A percentile compares a stretch with the other conserved stretches of the same genome.
phyloP scores from a whole-genome alignment of 2,888 invertebrate species.

The Dichetophora obliterata region DNA sequence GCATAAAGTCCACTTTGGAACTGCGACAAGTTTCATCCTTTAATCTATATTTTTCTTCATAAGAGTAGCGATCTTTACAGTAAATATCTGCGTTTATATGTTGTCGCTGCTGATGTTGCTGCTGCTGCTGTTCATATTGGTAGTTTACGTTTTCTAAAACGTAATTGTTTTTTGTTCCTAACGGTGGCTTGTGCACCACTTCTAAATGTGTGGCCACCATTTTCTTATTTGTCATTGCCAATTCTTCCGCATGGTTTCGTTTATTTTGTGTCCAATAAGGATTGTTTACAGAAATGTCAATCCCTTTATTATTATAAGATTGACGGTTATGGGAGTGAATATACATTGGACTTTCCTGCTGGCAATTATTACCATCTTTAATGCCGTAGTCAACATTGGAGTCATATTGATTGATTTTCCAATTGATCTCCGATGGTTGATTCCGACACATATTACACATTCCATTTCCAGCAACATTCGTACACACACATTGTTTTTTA shows the following conservation, averaged over 20 bases:
- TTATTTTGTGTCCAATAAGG: slow-evolving; percentile 38
- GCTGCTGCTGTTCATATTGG: neutral
- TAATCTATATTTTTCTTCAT: slow-evolving; percentile 39
- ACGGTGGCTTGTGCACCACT: neutral
- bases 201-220: slow-evolving; percentile 8
- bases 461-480: slow-evolving; percentile 46
- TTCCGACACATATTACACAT: slow-evolving; percentile 52
- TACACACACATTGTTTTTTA: slow-evolving; percentile 55
- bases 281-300: neutral
- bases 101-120: neutral
- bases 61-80: slow-evolving; percentile 35
- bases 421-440: slow-evolving; percentile 43
- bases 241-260: slow-evolving; percentile 24
- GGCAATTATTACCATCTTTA: neutral
- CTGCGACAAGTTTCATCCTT: slow-evolving; percentile 22
- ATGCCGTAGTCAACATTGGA: neutral
- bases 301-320: slow-evolving; percentile 20
- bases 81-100: slow-evolving; percentile 19
- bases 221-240: slow-evolving; percentile 26
- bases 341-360: slow-evolving; percentile 46
- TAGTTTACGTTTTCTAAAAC: neutral
- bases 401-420: slow-evolving; percentile 38
- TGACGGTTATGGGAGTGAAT: slow-evolving; percentile 13
- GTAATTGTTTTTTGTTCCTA: slow-evolving; percentile 3
- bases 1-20: slow-evolving; percentile 44